phyloP scores from a whole-genome alignment of 1,140 invertebrate genomes.

The Drosophila lacteicornis region DNA sequence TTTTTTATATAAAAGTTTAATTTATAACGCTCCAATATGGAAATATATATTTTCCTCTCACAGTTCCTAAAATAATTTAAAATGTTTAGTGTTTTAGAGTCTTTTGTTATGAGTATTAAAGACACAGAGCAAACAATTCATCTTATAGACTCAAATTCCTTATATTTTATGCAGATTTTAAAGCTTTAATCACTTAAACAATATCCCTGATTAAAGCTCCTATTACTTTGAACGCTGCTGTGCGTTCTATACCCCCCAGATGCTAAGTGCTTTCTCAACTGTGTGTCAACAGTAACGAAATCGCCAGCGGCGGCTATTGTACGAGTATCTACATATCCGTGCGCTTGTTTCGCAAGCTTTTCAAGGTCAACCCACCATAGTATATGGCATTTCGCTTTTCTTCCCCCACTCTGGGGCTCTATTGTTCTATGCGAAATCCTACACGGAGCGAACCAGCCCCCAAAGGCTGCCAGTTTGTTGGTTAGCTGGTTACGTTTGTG shows the following conservation, averaged over 20 bases:
- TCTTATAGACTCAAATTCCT: too few relatives aligned
- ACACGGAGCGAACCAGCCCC: constrained; percentile 40
- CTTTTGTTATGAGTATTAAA: too few relatives aligned
- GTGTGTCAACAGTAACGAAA: constrained; percentile 54
- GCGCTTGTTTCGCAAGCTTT: constrained; percentile 57
- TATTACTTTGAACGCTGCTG: constrained; percentile 6
- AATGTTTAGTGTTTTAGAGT: too few relatives aligned
- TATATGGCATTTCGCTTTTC: constrained; percentile 51
- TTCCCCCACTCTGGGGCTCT: constrained; percentile 31
- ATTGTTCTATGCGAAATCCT: constrained; percentile 57
- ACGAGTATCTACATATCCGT: constrained; percentile 36
- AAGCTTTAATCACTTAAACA: too few relatives aligned
- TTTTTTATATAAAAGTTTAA: too few relatives aligned
- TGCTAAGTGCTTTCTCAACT: constrained; percentile 49
- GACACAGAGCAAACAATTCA: neutral
- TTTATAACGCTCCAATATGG: too few relatives aligned
- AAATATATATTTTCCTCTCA: accelerated
- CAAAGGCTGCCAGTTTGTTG: constrained; percentile 27
- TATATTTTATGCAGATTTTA: too few relatives aligned
- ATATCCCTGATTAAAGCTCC: too few relatives aligned
- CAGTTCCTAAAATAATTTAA: neutral
- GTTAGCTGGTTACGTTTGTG: constrained; percentile 1
- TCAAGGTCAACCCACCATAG: constrained; percentile 47
- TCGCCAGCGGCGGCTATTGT: constrained; percentile 33
- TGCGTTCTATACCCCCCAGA: constrained; percentile 15